These are phyloP conservation scores for Leuctra nigra DNA, from an alignment of 2,888 invertebrate species.

Conservation along the genomic window DNA sequence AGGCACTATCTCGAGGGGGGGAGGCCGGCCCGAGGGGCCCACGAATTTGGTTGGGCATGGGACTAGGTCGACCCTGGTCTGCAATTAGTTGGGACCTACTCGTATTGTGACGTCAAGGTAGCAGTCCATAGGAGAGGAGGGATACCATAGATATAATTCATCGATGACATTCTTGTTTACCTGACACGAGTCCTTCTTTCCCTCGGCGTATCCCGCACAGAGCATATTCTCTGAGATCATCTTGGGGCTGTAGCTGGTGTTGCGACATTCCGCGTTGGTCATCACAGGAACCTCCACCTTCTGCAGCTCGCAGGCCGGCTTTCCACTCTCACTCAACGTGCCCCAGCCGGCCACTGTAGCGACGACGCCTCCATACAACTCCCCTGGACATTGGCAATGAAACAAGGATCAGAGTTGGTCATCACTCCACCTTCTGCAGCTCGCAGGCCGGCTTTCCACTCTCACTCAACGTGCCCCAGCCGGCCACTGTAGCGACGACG, in stretches of 20 bases:
- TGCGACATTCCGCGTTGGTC: constrained; percentile 62
- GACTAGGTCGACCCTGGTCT: no score
- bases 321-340: constrained; percentile 76
- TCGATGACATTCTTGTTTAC: no score
- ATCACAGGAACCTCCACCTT: constrained; percentile 71
- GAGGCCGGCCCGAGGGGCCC: no score
- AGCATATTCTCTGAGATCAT: constrained; percentile 89
- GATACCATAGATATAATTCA: no score
- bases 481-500: constrained; percentile 65
- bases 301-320: constrained; percentile 74
- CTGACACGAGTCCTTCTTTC: constrained; percentile 76
- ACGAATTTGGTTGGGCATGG: no score
- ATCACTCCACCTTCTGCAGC: constrained; percentile 70
- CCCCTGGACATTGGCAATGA: no score
- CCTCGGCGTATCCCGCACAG: constrained; percentile 73
- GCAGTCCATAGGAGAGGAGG: no score
- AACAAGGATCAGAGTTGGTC: constrained; percentile 61
- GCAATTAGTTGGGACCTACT: no score
- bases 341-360: constrained; percentile 85
- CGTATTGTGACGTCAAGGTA: no score
- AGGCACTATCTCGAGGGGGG: no score
- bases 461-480: constrained; percentile 84
- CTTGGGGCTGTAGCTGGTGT: constrained; percentile 69
- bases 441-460: constrained; percentile 79
- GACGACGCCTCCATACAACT: constrained; percentile 62